Percentiles rank a stretch among this genome's conserved stretches.
phyloP scores from a whole-genome alignment of 2,888 invertebrate species.

The Neelides folsomi region DNA sequence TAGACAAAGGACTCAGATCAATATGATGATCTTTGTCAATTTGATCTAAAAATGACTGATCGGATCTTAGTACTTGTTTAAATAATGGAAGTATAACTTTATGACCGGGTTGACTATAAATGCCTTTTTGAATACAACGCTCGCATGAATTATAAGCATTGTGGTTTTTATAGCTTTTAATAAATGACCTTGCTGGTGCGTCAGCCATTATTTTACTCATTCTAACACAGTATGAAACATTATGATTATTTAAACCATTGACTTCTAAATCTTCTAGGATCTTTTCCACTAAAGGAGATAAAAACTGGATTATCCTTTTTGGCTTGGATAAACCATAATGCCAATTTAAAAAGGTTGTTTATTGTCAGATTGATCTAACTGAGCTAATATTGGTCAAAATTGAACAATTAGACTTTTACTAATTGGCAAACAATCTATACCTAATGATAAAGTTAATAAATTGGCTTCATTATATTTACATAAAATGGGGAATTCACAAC shows the following conservation, averaged over 20 bases:
- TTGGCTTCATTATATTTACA: neutral
- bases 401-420: neutral
- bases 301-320: neutral
- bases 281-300: constrained; percentile 1
- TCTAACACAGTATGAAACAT: neutral
- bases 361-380: neutral
- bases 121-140: constrained; percentile 7
- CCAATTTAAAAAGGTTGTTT: neutral
- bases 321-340: constrained; percentile 1
- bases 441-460: neutral
- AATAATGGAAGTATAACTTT: constrained; percentile 2
- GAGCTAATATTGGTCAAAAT: constrained; percentile 5
- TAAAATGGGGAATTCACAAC: neutral
- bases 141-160: constrained; percentile 11
- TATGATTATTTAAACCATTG: neutral
- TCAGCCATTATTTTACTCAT: constrained; percentile 9
- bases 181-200: constrained; percentile 10
- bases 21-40: constrained; percentile 10
- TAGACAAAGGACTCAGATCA: neutral
- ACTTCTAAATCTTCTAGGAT: neutral
- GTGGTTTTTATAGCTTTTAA: constrained; percentile 4
- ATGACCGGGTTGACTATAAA: neutral
- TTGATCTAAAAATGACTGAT: constrained; percentile 6
- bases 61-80: constrained; percentile 7
- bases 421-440: constrained; percentile 1